Conservation (phyloP, 2,888 invertebrate genomes). For the Minunthozetes semirufus region DNA sequence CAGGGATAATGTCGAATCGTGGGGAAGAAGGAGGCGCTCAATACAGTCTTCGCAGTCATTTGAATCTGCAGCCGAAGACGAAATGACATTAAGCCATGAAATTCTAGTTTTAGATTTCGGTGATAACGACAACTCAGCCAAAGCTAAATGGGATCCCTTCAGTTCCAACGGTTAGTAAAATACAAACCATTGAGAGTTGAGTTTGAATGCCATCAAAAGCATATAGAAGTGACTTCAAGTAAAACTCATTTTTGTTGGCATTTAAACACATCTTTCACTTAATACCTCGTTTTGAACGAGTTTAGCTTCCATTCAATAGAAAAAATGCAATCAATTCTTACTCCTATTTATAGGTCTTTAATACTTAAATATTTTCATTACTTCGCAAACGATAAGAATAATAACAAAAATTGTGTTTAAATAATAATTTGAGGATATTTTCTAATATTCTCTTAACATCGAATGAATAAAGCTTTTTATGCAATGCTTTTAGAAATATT, state of each 20-base stretch:
- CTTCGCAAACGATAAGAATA: not conserved
- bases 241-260: not conserved
- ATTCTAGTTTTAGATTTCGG: conserved; percentile 87
- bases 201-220: not conserved
- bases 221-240: not conserved
- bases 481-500: not conserved
- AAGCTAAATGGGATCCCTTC: conserved; percentile 35
- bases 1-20: conserved; percentile 78
- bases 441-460: not conserved
- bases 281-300: conserved; percentile 3
- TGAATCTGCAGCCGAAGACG: conserved; percentile 55
- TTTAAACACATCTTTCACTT: not conserved
- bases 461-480: not conserved
- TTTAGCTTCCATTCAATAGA: not conserved
- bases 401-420: not conserved
- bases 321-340: not conserved
- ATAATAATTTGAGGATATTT: conserved; percentile 23
- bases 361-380: conserved; percentile 20
- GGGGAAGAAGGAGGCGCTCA: conserved; percentile 81
- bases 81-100: conserved; percentile 90
- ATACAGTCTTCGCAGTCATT: conserved; percentile 45
- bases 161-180: conserved; percentile 39
- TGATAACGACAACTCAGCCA: conserved; percentile 57
- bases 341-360: conserved; percentile 15
- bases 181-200: not conserved